Base-by-base conservation (phyloP, 2,113 vertebrate species). In the Salvelinus alpinus region DNA sequence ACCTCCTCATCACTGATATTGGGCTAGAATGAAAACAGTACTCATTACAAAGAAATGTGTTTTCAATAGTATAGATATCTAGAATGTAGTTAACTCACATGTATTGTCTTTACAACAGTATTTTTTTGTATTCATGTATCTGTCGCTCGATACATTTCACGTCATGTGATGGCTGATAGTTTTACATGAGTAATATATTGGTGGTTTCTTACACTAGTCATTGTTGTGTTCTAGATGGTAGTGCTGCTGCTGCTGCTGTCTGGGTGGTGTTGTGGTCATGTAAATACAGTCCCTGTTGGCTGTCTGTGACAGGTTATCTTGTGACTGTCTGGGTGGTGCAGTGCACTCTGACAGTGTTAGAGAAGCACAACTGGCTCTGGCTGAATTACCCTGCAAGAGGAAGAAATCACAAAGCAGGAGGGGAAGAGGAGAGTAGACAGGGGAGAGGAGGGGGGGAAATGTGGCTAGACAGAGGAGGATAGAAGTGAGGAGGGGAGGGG, bases 401-500 rank as follows among this genome's bases (percentile, higher is more conserved):
- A 5, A 22, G 59, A 24, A 62, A 62, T 62, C 5, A 62, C n/a
- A 24, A 44, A 11, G 38, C 59, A 62, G 5, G 71, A 8, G 5
- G 57, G 31, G 48, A 75, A 51, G 24, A 81, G 74, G 79, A 75
- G 67, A 74, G 84, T 18, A 54, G 51, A 18, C 12, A 3, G 12
- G 51, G 51, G 16, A 4, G 51, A 54, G 77, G 79, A 54, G 34
- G 57, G 73, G 34, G 34, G 31, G 38, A 80, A 59, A 75, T 71
- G 71, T 70, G 77, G 80, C 71, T 70, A 62, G 44, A 69, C 70
- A 71, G 78, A 78, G 74, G 80, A 70, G 62, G 64, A 16, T 1
- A 84, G 86, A 72, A 87, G 81, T 76, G 78, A 81, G 77, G 78
- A 78, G 13, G 70, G 66, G 84, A 83, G 67, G 66, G 60, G 34